A percentile compares a stretch with the other conserved stretches of the same genome.
Evolutionary conservation across 2,797 vertebrate species (phyloP).

Genomic region (Lutra lutra): DNA sequence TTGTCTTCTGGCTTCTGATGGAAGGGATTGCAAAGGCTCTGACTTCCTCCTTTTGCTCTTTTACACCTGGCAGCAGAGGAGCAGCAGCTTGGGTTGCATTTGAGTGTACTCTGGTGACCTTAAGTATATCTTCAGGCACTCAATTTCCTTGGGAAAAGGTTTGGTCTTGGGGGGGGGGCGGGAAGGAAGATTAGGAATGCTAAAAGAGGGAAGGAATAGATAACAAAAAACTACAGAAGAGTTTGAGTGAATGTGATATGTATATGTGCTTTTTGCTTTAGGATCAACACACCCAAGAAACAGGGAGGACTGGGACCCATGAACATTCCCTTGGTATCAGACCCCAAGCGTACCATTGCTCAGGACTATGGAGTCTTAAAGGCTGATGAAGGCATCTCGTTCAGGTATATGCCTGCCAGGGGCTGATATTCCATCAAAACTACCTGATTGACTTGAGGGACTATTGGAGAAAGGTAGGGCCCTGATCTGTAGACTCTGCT

Average conservation of each 20-base stretch:
- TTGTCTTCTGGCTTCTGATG: not conserved
- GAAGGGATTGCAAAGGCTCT: not conserved
- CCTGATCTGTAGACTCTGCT: not conserved
- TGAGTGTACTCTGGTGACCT: constrained; percentile 1
- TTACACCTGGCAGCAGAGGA: not conserved
- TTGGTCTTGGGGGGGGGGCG: not conserved
- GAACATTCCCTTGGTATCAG: constrained; percentile 96
- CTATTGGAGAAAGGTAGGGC: not conserved
- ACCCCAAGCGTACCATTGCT: constrained; percentile 92
- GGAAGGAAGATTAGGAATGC: not conserved
- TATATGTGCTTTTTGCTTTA: constrained; percentile 75
- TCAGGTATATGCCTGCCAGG: constrained; percentile 89
- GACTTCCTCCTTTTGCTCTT: not conserved
- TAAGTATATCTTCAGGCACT: not conserved
- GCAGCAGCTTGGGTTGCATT: not conserved
- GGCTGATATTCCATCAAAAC: not conserved
- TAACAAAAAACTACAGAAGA: not conserved
- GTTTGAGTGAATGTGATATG: not conserved
- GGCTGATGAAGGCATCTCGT: constrained; percentile 96
- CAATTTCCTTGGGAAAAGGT: not conserved
- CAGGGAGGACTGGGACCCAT: constrained; percentile 95
- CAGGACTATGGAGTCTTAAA: constrained; percentile 96
- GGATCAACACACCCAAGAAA: constrained; percentile 95
- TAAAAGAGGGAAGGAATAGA: not conserved
- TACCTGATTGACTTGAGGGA: not conserved